Evolutionary conservation across 2,113 vertebrate species (phyloP).

Genomic region (Arvicanthis niloticus): DNA sequence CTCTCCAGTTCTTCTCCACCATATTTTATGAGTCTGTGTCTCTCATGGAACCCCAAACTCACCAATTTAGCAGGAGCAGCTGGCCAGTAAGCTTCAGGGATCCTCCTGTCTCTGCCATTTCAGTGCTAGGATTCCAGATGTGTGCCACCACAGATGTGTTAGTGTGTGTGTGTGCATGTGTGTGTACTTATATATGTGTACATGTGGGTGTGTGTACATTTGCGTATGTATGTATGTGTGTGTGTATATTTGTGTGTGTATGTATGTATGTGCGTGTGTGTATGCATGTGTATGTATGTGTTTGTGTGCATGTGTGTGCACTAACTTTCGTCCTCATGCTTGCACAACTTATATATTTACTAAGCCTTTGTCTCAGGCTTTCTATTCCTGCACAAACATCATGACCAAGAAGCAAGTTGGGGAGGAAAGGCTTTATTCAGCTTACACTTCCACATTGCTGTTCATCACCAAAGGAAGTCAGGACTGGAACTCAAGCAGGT

Average conservation of each 20-base stretch:
- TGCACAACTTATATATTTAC: background rate
- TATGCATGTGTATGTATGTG: no score
- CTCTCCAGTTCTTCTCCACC: background rate
- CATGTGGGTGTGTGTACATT: no score
- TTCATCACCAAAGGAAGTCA: no score
- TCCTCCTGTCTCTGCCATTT: background rate
- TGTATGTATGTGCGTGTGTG: no score
- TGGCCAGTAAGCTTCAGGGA: background rate
- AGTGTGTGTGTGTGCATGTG: background rate
- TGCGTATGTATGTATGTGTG: background rate
- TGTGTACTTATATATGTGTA: background rate
- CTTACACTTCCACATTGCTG: no score
- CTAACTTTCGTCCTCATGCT: background rate
- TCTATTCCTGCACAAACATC: no score
- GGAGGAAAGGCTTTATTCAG: no score
- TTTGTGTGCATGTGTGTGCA: background rate
- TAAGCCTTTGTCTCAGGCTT: background rate
- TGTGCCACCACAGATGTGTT: background rate
- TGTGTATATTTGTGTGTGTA: no score
- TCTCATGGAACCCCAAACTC: background rate
- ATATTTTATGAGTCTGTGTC: background rate
- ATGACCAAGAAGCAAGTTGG: no score
- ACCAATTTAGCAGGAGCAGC: background rate
- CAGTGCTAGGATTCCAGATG: background rate
- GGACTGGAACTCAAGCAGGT: no score